phyloP scores from a whole-genome alignment of 1,140 invertebrate genomes.

The Panonychus citri region DNA sequence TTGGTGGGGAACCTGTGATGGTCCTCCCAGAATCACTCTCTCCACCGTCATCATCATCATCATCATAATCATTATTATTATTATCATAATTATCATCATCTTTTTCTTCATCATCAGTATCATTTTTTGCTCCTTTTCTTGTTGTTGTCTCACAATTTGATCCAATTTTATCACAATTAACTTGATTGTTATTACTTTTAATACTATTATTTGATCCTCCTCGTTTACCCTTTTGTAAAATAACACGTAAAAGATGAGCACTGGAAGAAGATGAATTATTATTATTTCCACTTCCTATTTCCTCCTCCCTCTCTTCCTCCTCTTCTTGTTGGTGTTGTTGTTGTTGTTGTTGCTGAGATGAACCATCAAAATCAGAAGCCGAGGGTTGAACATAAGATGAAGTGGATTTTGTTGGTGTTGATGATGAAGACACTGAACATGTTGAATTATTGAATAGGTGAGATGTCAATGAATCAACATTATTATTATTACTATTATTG shows the following conservation, averaged over 20 bases:
- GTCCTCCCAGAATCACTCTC: neutral
- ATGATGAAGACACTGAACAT: no score
- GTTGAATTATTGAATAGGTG: neutral
- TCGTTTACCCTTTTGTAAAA: conserved; percentile 22
- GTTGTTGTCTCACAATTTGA: neutral
- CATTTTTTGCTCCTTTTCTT: conserved; percentile 22
- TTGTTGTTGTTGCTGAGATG: no score
- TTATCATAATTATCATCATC: no score
- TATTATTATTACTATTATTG: conserved; percentile 1
- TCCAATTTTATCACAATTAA: conserved; percentile 1
- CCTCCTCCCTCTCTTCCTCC: no score
- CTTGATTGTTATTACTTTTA: neutral
- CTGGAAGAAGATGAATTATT: conserved; percentile 16
- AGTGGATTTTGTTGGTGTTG: no score
- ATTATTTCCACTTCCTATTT: no score
- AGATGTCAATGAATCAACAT: neutral
- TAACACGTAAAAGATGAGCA: conserved; percentile 25
- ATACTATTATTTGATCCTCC: neutral
- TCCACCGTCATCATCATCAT: conserved; percentile 18
- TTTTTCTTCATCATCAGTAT: conserved; percentile 27
- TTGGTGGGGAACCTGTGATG: no score
- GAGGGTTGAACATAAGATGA: no score
- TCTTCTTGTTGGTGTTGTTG: no score
- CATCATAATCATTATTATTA: no score
- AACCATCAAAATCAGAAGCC: no score